Percentiles rank a stretch among this genome's conserved stretches.
These are phyloP conservation scores for Galeruca laticollis DNA, from an alignment of 2,888 invertebrate genomes.

Conservation along the genomic window DNA sequence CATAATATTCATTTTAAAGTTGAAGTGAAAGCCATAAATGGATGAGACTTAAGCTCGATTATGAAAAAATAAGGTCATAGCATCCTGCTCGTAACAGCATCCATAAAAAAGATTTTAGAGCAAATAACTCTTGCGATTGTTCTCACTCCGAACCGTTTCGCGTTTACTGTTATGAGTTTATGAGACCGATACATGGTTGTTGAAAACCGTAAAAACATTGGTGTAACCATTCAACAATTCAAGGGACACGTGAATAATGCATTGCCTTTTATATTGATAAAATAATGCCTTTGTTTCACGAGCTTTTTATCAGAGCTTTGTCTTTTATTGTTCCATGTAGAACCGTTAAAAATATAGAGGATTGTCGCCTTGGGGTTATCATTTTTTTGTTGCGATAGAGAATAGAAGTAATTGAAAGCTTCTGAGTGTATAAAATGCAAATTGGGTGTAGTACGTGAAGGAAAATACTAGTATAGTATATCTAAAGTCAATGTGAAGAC, in stretches of 20 bases:
- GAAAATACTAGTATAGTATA: too few relatives aligned
- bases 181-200: constrained; percentile 56
- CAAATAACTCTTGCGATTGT: constrained; percentile 29
- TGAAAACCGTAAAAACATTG: constrained; percentile 54
- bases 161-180: constrained; percentile 52
- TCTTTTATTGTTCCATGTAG: constrained; percentile 37
- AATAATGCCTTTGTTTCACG: constrained; percentile 47
- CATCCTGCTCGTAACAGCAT: constrained; percentile 22
- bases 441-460: too few relatives aligned
- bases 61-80: constrained; percentile 27
- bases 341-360: constrained; percentile 27
- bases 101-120: constrained; percentile 30
- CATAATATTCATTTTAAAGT: not conserved
- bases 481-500: too few relatives aligned
- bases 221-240: constrained; percentile 43
- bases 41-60: not conserved
- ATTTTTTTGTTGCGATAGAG: not conserved
- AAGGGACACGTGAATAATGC: constrained; percentile 51
- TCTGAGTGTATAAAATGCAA: too few relatives aligned
- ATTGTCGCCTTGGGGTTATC: not conserved
- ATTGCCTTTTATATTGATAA: constrained; percentile 53
- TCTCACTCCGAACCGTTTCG: constrained; percentile 5
- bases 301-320: constrained; percentile 33
- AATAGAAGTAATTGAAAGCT: too few relatives aligned
- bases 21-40: not conserved